phyloP scores from a whole-genome alignment of 2,797 vertebrate species.

The Tympanoctomys barrerae region DNA sequence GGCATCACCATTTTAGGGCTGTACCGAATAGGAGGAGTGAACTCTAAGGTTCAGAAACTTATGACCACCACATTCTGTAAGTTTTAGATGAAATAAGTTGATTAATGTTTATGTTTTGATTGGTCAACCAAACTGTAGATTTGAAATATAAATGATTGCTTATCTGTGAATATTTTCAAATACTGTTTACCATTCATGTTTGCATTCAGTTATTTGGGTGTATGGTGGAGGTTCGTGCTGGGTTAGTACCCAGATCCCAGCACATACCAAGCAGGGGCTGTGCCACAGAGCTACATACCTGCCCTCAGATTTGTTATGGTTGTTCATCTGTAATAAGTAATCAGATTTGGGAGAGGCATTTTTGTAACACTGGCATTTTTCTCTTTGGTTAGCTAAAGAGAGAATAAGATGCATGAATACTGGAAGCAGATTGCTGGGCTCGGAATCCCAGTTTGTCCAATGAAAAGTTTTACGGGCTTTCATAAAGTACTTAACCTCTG shows the following conservation, averaged over 20 bases:
- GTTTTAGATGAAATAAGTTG: constrained; percentile 77
- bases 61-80: constrained; percentile 98
- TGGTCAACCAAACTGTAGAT: neutral
- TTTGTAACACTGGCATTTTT: neutral
- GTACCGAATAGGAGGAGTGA: constrained; percentile 98
- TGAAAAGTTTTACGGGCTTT: neutral
- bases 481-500: neutral
- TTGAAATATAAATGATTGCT: neutral
- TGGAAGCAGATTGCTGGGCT: neutral
- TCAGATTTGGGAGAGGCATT: neutral
- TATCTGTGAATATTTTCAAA: constrained; percentile 10
- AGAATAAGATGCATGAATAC: neutral
- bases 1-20: constrained; percentile 96
- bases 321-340: neutral
- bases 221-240: neutral
- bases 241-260: too few relatives aligned
- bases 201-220: neutral
- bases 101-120: constrained; percentile 23
- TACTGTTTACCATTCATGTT: constrained; percentile 16
- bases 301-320: neutral
- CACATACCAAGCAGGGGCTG: neutral
- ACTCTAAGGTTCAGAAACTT: constrained; percentile 98
- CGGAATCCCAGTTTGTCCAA: neutral
- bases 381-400: neutral
- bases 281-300: neutral